Evolutionary conservation across 2,888 invertebrate genomes (phyloP).

Genomic region (Rapana venosa): DNA sequence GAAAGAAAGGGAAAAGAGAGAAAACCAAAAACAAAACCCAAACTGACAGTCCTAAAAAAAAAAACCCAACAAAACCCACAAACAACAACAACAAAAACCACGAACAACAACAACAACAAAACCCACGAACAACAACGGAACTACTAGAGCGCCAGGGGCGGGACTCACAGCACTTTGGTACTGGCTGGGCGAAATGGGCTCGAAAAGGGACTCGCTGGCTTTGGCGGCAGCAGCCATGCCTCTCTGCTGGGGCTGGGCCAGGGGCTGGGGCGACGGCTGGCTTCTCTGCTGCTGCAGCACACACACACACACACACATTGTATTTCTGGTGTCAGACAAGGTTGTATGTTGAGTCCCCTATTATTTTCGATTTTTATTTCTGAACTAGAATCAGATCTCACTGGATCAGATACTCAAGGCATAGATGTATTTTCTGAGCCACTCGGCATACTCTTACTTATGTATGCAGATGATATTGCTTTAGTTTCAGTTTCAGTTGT

Average conservation of each 20-base stretch:
- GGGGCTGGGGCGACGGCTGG: conserved; percentile 29
- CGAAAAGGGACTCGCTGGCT: conserved; percentile 47
- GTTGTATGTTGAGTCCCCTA: too few relatives aligned
- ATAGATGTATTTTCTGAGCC: too few relatives aligned
- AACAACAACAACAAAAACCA: not conserved
- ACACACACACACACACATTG: too few relatives aligned
- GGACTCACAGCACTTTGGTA: conserved; percentile 53
- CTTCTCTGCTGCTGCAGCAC: conserved; percentile 32
- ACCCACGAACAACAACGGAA: not conserved
- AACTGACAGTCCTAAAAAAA: too few relatives aligned
- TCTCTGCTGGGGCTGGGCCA: conserved; percentile 32
- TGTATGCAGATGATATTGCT: too few relatives aligned
- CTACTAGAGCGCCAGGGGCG: not conserved
- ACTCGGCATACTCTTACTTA: too few relatives aligned
- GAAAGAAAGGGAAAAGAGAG: not conserved
- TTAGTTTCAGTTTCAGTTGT: too few relatives aligned
- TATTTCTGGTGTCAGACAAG: too few relatives aligned
- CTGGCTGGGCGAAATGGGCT: conserved; percentile 49
- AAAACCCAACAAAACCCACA: not conserved
- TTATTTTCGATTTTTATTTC: too few relatives aligned
- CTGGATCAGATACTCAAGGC: too few relatives aligned
- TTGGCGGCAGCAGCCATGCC: not conserved
- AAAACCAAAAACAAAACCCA: not conserved
- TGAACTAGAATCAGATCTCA: too few relatives aligned
- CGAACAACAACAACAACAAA: too few relatives aligned